Evolutionary conservation across 2,888 invertebrate species (phyloP).

Genomic region (Ellobium chinense): DNA sequence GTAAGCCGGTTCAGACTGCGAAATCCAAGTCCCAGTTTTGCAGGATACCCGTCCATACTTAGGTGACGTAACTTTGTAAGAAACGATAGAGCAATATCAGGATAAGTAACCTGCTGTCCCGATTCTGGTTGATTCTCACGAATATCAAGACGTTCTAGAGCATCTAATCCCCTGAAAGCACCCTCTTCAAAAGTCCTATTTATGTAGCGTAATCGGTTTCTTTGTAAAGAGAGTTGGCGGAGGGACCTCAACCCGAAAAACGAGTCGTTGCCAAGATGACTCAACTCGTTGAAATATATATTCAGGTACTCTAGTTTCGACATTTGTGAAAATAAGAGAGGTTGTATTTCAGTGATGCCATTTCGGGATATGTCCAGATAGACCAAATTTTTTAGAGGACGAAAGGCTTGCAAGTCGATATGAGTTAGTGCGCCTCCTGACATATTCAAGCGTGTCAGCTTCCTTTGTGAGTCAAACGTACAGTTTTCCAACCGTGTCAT

Average conservation of each 20-base stretch:
- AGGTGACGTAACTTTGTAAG: background rate
- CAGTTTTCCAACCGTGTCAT: background rate
- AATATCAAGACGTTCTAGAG: background rate
- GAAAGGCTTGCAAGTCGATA: background rate
- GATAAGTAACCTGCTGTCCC: background rate
- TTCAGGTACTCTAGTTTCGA: background rate
- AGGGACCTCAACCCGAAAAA: background rate
- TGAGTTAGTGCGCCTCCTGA: background rate
- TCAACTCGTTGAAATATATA: background rate
- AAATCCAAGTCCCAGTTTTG: background rate
- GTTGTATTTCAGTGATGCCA: background rate
- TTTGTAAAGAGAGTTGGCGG: background rate
- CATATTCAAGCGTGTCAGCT: background rate
- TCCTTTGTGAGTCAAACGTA: background rate
- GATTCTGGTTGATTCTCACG: background rate
- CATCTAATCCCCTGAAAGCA: background rate
- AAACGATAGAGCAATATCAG: background rate
- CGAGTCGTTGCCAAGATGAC: background rate
- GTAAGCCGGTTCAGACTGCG: background rate
- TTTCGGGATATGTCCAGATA: background rate
- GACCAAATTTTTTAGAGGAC: background rate
- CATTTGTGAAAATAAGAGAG: background rate
- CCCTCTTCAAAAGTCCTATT: background rate
- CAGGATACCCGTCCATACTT: background rate
- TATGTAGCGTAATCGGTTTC: background rate